Percentiles rank a stretch among this genome's conserved stretches.
Evolutionary conservation across 2,113 vertebrate species (phyloP).

Genomic region (Aphelocoma coerulescens): DNA sequence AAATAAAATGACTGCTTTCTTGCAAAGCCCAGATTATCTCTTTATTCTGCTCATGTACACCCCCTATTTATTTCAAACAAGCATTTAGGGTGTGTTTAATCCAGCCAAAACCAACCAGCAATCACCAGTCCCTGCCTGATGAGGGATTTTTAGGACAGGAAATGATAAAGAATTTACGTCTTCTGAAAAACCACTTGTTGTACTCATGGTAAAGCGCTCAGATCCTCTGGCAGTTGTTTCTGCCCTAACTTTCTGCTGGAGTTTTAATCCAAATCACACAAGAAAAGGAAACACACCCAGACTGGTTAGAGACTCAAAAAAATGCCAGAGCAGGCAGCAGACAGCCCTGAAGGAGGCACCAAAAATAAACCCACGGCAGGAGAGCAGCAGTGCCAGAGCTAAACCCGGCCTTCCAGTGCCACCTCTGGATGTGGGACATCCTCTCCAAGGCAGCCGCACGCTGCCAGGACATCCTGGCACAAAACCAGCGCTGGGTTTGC

Average conservation of each 20-base stretch:
- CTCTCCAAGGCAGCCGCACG: accelerated
- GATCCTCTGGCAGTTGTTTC: neutral
- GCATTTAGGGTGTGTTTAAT: neutral
- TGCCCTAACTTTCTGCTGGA: neutral
- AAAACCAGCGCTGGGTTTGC: neutral
- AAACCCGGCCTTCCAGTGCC: neutral
- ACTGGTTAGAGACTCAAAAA: neutral
- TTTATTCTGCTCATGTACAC: neutral
- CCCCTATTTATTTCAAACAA: neutral
- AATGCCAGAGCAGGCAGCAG: neutral
- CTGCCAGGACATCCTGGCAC: neutral
- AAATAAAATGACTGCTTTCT: neutral
- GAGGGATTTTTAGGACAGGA: neutral
- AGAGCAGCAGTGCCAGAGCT: neutral
- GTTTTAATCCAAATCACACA: neutral
- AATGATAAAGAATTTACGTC: neutral
- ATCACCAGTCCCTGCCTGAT: neutral
- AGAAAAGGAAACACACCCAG: neutral
- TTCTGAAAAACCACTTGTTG: neutral
- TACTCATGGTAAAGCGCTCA: neutral
- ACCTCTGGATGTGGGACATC: neutral
- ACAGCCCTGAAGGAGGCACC: neutral
- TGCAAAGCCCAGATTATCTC: neutral
- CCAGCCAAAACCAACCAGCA: neutral
- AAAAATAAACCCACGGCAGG: neutral